Conservation (phyloP, 2,888 invertebrate species). For the Drosophila paramelanica region DNA sequence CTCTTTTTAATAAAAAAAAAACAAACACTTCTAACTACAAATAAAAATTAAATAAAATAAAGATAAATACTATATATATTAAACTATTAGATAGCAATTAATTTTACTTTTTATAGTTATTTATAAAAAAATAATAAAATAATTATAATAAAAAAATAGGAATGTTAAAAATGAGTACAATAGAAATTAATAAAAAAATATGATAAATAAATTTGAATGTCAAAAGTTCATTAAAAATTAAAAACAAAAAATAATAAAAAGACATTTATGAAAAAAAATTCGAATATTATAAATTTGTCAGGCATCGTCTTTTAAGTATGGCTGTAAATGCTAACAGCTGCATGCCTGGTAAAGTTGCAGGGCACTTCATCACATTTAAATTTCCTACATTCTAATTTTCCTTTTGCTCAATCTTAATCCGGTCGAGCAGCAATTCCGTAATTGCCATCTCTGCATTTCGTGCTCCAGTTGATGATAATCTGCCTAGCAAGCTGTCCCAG, state of each 20-base stretch:
- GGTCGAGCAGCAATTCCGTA: background rate
- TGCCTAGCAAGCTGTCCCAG: background rate
- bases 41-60: too few species aligned
- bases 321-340: conserved; percentile 1
- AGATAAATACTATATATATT: too few species aligned
- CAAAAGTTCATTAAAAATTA: too few species aligned
- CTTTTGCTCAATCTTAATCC: background rate
- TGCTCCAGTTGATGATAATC: background rate
- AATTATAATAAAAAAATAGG: too few species aligned
- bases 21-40: background rate
- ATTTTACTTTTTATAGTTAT: too few species aligned
- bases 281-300: background rate
- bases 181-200: too few species aligned
- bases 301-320: background rate
- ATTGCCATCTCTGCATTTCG: background rate
- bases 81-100: too few species aligned
- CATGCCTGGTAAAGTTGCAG: background rate
- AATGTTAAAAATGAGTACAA: too few species aligned
- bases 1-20: background rate
- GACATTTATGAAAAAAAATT: too few species aligned
- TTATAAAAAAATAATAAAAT: too few species aligned
- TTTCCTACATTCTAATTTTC: background rate
- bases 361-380: background rate
- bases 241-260: background rate
- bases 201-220: too few species aligned